phyloP scores from a whole-genome alignment of 2,888 invertebrate species.

The Cordilura impudica region DNA sequence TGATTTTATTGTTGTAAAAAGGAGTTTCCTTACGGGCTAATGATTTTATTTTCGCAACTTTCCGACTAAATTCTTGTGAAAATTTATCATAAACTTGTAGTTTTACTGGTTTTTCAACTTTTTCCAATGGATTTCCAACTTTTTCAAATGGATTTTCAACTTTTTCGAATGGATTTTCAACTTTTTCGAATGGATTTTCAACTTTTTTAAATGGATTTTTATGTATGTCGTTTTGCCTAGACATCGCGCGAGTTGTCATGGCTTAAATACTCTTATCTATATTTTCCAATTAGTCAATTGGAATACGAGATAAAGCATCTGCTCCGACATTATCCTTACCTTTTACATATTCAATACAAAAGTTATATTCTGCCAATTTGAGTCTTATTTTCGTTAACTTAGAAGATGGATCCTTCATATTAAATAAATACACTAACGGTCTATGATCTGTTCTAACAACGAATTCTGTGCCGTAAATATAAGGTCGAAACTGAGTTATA shows the following conservation, averaged over 20 bases:
- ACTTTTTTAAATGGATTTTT: background rate
- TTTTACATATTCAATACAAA: slow-evolving; percentile 14
- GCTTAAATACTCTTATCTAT: background rate
- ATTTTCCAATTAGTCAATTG: slow-evolving; percentile 34
- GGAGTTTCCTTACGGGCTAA: no score
- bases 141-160: no score
- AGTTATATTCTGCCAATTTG: slow-evolving; percentile 24
- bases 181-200: no score
- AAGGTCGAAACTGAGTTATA: slow-evolving; percentile 63
- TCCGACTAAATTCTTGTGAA: no score
- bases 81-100: no score
- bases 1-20: background rate
- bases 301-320: slow-evolving; percentile 26
- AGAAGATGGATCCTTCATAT: no score
- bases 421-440: slow-evolving; percentile 64
- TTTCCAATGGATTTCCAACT: no score
- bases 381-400: slow-evolving; percentile 23
- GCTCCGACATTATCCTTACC: slow-evolving; percentile 21
- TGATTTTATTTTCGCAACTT: background rate
- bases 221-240: background rate
- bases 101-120: no score
- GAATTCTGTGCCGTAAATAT: slow-evolving; percentile 60
- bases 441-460: slow-evolving; percentile 64
- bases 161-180: no score
- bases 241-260: slow-evolving; percentile 9